These are phyloP conservation scores for Pampusana beccarii DNA, from an alignment of 2,113 vertebrate genomes.

Conservation along the genomic window DNA sequence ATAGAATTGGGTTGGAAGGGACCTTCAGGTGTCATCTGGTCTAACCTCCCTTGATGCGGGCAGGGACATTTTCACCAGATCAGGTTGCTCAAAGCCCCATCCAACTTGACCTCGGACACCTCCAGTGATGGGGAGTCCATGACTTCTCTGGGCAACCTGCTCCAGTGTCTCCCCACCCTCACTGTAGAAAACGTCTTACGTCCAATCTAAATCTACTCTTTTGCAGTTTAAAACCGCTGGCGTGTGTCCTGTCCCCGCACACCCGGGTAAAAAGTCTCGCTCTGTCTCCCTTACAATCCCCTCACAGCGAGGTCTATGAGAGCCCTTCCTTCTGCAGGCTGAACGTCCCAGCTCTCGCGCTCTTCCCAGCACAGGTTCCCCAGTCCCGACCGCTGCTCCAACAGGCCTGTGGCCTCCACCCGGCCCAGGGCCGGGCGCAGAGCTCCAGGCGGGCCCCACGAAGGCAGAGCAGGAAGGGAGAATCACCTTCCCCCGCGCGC, in stretches of 20 bases:
- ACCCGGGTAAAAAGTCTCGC: neutral
- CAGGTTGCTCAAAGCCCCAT: accelerated
- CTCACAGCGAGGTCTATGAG: neutral
- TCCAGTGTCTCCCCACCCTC: neutral
- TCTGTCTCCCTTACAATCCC: neutral
- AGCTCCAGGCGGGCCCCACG: neutral
- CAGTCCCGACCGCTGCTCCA: neutral
- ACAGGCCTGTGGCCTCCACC: no score
- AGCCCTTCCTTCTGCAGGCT: neutral
- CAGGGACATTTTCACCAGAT: neutral
- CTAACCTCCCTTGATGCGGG: neutral
- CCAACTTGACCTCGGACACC: neutral
- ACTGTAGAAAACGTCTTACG: neutral
- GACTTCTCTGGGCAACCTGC: neutral
- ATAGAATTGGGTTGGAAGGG: neutral
- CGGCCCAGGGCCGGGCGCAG: neutral
- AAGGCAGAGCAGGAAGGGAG: no score
- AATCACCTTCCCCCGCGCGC: neutral
- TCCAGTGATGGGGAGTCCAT: neutral
- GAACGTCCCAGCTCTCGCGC: neutral
- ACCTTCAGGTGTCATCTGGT: neutral
- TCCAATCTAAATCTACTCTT: neutral
- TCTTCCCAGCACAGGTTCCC: neutral
- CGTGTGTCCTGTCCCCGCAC: neutral
- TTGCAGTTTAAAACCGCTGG: neutral